Base-by-base conservation (phyloP, 2,888 invertebrate genomes). In the Eudemis profundana region DNA sequence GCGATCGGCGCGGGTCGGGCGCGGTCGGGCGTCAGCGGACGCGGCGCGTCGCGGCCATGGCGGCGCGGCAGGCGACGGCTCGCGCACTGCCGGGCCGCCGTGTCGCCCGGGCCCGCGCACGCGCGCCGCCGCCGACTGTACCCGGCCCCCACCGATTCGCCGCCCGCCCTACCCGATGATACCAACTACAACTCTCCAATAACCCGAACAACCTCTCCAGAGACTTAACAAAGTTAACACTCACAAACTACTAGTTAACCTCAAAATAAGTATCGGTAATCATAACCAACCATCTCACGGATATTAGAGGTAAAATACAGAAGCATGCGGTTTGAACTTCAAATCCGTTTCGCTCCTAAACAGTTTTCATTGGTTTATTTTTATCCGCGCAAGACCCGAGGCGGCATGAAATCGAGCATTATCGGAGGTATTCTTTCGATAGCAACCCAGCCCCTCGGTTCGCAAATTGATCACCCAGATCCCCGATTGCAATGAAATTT, bases 401-500 rank as follows among this genome's bases (percentile, higher is more conserved):
- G 3, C 36, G 36, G 2, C 23, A 21, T 7, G 21, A 50, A 29
- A 49, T 44, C 23, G 14, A 46, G 53, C 46, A 38, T 38, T 8
- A 36, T 10, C 33, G 19, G 29, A 44, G 65, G 3, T 50, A 23
- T 23, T 38, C 42, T 57, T 33, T 15, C 61, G 38, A 54, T 56
- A 66, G 62, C 64, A 42, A 56, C 62, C 49, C 56, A 63, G 63
- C 40, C 71, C 66, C 75, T 66, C 75, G 71, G 61, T 72, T 68
- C 76, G 71, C 82, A 77, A 84, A 90, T 90, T 90, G 90, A 90
- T 90, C 90, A 89, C 86, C 85, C 85, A 83, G 86, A 87, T 86
- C 86, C 87, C 78, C 85, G 86, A 88, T 87, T 87, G 87, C 87
- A 86, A 88, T 87, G 83, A 89, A 90, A 90, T 90, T 89, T 90